Evolutionary conservation across 2,113 vertebrate species (phyloP).

Genomic region (Xenopus laevis): DNA sequence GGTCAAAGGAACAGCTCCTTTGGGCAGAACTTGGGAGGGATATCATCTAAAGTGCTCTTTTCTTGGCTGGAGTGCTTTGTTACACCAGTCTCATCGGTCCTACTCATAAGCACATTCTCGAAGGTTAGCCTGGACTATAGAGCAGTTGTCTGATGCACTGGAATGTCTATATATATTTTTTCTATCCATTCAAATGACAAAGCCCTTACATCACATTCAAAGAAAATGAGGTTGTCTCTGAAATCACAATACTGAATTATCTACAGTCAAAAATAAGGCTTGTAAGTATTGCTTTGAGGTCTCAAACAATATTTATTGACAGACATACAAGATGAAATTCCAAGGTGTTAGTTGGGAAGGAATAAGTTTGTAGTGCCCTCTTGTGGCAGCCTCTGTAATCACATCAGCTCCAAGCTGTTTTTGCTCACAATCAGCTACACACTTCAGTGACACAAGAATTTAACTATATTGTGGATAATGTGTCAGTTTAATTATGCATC

Average conservation of each 20-base stretch:
- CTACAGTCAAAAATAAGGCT: neutral
- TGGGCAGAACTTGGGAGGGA: slow-evolving; percentile 1
- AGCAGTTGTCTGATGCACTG: neutral
- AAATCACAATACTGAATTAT: neutral
- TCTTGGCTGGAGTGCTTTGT: slow-evolving; percentile 4
- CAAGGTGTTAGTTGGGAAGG: neutral
- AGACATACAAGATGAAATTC: neutral
- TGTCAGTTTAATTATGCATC: no score
- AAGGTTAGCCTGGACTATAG: slow-evolving; percentile 24
- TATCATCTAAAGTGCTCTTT: neutral
- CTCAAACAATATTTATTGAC: neutral
- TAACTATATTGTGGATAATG: no score
- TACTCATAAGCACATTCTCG: slow-evolving; percentile 14
- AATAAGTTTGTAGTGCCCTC: slow-evolving; percentile 1
- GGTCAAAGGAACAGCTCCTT: slow-evolving; percentile 9
- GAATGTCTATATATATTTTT: neutral
- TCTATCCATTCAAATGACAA: neutral
- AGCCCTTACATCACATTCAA: neutral
- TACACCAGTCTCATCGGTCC: neutral
- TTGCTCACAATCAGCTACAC: no score
- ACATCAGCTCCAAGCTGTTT: no score
- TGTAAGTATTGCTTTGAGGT: neutral
- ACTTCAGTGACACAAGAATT: no score
- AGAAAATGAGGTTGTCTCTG: neutral
- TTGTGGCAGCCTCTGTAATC: neutral